Evolutionary conservation across 2,113 vertebrate genomes (phyloP), one percentile per base, ranked within the genome.

Genomic region (Dasypus novemcinctus): DNA sequence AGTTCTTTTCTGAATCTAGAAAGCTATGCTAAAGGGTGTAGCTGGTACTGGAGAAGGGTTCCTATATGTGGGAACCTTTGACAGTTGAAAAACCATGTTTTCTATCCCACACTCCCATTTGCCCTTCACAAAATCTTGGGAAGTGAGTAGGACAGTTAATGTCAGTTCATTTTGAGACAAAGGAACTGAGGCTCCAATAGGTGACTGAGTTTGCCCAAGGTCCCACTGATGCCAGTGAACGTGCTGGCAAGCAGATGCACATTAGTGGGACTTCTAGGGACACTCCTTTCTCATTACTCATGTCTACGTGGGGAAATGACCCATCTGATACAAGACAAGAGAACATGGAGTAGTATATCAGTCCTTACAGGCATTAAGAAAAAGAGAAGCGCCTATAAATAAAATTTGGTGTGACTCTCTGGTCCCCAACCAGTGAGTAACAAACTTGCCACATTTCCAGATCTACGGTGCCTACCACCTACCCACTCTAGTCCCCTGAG

Each of bases 401-500:
- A 29, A 18, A 46, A 33, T 25, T 87, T 88, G 49, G 15, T 23
- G 43, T 75, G 41, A 43, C 20, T 4, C 10, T 75, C 54, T 74
- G 27, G n/a, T 85, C n/a, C 17, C 21, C 63, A 71, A 29, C 7
- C 20, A 36, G 59, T 0, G 25, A 63, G 69, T 2, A 15, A 72
- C 2, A 78, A 25, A 54, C 1, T 57, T 7, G 18, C 3, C 36
- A 4, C 10, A 2, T 82, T n/a, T 74, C 74, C 49, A 36, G 31
- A 52, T 11, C 20, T 1, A 5, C 1, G 11, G 41, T 33, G 11
- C 17, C 59, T 1, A 46, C 78, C 38, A 6, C 13, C 72, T 1
- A 4, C 20, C 21, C 59, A 0, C 0, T 7, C 21, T n/a, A 25
- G 61, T 3, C 31, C 23, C 18, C 13, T 1, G 13, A 11, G n/a